Conservation (phyloP, 2,113 vertebrate species). For the Pimephales promelas region DNA sequence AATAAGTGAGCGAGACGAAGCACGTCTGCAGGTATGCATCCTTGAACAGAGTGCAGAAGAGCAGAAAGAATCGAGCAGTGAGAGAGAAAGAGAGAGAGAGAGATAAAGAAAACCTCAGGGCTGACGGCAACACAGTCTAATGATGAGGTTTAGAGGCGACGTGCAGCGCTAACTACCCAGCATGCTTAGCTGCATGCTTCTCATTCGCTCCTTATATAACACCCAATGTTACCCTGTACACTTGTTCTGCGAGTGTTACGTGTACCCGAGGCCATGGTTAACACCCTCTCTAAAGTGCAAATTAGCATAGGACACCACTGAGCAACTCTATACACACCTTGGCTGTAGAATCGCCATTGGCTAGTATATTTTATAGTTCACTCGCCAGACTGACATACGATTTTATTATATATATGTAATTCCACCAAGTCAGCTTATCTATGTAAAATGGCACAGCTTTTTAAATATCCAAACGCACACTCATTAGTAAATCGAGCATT, state of each 20-base stretch:
- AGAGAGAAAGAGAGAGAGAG: constrained; percentile 1
- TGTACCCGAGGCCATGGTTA: constrained; percentile 4
- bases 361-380: no score
- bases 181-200: neutral
- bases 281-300: constrained; percentile 27
- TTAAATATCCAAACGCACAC: no score
- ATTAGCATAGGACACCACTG: constrained; percentile 2
- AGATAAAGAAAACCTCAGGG: constrained; percentile 16
- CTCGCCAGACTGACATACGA: no score
- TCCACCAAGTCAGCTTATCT: no score
- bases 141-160: neutral
- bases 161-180: constrained; percentile 2
- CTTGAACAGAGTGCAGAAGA: neutral
- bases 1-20: constrained; percentile 34
- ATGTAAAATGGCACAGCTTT: no score
- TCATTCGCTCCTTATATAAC: constrained; percentile 7
- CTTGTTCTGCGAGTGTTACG: neutral
- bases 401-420: no score
- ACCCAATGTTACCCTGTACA: neutral
- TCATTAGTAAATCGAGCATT: no score
- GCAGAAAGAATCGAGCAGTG: neutral
- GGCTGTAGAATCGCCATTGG: no score
- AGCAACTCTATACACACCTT: no score
- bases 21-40: constrained; percentile 17
- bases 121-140: constrained; percentile 6